Evolutionary conservation across 2,888 invertebrate species (phyloP).

Genomic region (Nephrocerus scutellatus): DNA sequence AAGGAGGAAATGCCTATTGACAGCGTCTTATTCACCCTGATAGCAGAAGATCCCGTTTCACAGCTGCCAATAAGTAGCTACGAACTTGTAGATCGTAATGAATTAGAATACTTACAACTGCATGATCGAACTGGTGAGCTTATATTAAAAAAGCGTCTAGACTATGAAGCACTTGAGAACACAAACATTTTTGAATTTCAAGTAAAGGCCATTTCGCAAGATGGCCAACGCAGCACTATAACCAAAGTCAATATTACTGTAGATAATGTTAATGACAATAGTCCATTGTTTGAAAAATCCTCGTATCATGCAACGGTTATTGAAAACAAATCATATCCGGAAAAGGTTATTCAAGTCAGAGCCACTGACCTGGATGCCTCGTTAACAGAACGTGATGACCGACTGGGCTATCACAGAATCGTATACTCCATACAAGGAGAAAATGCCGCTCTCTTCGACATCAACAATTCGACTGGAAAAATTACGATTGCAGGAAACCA

Average conservation of each 20-base stretch:
- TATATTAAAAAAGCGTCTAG: constrained; percentile 64
- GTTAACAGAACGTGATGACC: constrained; percentile 52
- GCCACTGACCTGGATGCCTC: constrained; percentile 67
- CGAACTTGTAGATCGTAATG: constrained; percentile 53
- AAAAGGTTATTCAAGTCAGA: constrained; percentile 59
- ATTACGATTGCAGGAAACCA: constrained; percentile 61
- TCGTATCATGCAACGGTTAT: constrained; percentile 64
- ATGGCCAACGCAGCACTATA: constrained; percentile 52
- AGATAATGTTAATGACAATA: constrained; percentile 71
- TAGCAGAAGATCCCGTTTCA: constrained; percentile 65
- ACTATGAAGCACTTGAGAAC: constrained; percentile 63
- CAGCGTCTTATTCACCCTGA: constrained; percentile 60
- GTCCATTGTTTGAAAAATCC: constrained; percentile 61
- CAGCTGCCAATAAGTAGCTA: constrained; percentile 57
- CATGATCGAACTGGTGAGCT: constrained; percentile 67
- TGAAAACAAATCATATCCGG: constrained; percentile 63
- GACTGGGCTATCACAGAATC: constrained; percentile 61
- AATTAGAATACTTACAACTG: constrained; percentile 51
- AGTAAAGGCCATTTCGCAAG: constrained; percentile 50
- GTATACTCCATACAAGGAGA: constrained; percentile 67
- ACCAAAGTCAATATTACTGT: constrained; percentile 65
- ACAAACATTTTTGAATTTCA: constrained; percentile 48
- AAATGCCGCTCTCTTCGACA: constrained; percentile 64
- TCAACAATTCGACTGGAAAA: constrained; percentile 62
- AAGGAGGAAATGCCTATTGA: constrained; percentile 73